A percentile compares a stretch with the other conserved stretches of the same genome.
Evolutionary conservation across 2,797 vertebrate genomes (phyloP).

Genomic region (Sarcophilus harrisii): DNA sequence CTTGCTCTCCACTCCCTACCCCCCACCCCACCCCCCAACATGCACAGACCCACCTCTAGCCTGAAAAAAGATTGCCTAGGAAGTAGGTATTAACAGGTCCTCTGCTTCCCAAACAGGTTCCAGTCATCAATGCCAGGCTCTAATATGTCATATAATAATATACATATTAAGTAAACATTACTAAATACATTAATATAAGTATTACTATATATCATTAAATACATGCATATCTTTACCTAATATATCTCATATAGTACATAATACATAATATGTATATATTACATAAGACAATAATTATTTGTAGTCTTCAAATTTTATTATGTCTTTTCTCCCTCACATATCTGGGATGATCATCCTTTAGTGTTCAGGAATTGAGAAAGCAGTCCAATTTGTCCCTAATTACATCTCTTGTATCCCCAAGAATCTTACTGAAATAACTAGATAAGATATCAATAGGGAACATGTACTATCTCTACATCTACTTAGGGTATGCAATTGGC

Average conservation of each 20-base stretch:
- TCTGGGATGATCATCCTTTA: background rate
- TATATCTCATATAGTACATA: no score
- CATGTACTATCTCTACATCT: background rate
- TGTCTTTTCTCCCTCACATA: background rate
- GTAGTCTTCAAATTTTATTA: background rate
- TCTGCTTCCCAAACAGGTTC: background rate
- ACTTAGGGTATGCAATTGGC: background rate
- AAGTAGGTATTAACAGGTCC: background rate
- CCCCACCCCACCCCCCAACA: background rate
- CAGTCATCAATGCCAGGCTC: background rate
- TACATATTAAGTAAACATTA: no score
- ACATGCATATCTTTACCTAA: no score
- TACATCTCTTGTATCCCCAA: background rate
- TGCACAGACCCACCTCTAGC: no score
- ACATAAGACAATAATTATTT: no score
- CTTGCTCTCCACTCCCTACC: background rate
- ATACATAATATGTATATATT: no score
- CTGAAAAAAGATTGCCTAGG: background rate
- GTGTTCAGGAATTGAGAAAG: background rate
- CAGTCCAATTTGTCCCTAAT: background rate
- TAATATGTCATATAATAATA: no score
- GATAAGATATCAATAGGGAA: background rate
- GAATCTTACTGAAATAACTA: background rate
- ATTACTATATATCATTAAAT: no score
- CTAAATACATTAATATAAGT: no score